A percentile compares a stretch with the other conserved stretches of the same genome.
Conservation (phyloP, 2,888 invertebrate genomes). For the Tuberolachnus salignus region DNA sequence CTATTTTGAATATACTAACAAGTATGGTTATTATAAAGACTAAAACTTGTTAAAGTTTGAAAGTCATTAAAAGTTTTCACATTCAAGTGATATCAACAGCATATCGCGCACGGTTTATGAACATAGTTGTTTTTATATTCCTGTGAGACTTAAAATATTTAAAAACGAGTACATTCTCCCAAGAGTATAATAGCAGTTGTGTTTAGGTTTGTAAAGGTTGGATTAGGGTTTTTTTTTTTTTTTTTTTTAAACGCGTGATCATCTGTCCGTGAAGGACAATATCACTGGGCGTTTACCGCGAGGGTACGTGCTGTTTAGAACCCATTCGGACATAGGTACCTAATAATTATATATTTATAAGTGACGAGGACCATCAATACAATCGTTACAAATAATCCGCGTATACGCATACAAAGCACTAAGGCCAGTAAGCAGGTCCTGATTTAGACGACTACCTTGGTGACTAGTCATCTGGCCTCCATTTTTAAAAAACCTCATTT, state of each 20-base stretch:
- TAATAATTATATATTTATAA: too few relatives aligned
- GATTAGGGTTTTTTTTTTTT: background rate
- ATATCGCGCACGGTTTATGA: background rate
- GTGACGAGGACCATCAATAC: too few relatives aligned
- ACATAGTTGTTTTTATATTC: background rate
- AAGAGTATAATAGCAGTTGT: background rate
- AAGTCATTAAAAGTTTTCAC: slow-evolving; percentile 12
- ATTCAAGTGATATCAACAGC: background rate
- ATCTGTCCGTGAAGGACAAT: background rate
- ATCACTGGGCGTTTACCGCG: background rate
- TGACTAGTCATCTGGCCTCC: too few relatives aligned
- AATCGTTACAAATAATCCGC: too few relatives aligned
- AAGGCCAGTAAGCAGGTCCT: too few relatives aligned
- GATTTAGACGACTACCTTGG: too few relatives aligned
- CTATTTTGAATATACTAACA: background rate
- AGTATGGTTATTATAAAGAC: background rate
- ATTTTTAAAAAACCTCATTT: too few relatives aligned
- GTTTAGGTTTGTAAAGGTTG: background rate
- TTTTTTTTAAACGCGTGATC: background rate
- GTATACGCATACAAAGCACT: too few relatives aligned
- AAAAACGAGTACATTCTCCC: background rate
- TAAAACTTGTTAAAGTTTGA: background rate
- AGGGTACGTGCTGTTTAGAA: background rate
- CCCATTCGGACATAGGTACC: background rate
- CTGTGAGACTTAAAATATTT: background rate